phyloP scores from a whole-genome alignment of 2,113 vertebrate species.

The Gambusia holbrooki region DNA sequence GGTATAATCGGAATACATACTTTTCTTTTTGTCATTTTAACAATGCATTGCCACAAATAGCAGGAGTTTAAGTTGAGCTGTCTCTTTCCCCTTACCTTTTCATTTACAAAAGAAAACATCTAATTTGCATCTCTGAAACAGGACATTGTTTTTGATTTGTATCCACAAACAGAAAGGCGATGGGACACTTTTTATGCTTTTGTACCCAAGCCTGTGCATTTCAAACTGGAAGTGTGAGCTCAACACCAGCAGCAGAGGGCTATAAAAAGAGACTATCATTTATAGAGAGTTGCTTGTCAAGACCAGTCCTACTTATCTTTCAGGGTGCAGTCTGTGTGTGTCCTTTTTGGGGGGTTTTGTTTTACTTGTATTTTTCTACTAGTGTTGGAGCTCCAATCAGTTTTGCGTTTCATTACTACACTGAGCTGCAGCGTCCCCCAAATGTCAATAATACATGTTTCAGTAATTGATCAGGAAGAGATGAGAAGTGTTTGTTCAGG shows the following conservation, averaged over 20 bases:
- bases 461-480: slow-evolving; percentile 52
- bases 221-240: slow-evolving; percentile 51
- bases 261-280: slow-evolving; percentile 78
- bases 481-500: neutral
- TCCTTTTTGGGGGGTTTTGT: neutral
- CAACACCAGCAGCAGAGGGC: slow-evolving; percentile 48
- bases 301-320: slow-evolving; percentile 72
- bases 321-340: slow-evolving; percentile 44
- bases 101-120: slow-evolving; percentile 9
- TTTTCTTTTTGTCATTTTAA: too few relatives aligned
- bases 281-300: slow-evolving; percentile 66
- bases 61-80: too few relatives aligned
- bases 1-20: too few relatives aligned
- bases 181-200: slow-evolving; percentile 27
- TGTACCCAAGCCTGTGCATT: slow-evolving; percentile 37
- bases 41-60: too few relatives aligned
- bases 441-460: slow-evolving; percentile 64
- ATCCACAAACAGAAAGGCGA: slow-evolving; percentile 14
- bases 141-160: slow-evolving; percentile 6
- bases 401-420: slow-evolving; percentile 62
- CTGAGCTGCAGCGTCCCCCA: slow-evolving; percentile 59
- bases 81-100: neutral
- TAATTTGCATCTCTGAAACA: slow-evolving; percentile 26
- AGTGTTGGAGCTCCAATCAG: slow-evolving; percentile 41
- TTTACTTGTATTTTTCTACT: slow-evolving; percentile 41